A percentile compares a stretch with the other conserved stretches of the same genome.
Evolutionary conservation across 2,888 invertebrate genomes (phyloP).

Genomic region (Pristionchus arcanus): DNA sequence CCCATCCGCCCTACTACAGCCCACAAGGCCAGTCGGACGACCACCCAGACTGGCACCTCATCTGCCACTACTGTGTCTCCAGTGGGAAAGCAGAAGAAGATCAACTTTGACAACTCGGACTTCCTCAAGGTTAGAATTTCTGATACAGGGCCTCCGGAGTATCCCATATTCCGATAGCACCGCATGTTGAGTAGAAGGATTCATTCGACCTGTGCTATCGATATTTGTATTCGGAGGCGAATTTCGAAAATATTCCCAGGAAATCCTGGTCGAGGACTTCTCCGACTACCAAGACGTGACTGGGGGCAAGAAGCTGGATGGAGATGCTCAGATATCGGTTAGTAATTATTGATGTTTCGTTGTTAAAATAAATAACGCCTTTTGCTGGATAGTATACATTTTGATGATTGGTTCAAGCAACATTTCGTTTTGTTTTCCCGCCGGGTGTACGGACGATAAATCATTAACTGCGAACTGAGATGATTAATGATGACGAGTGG

Average conservation of each 20-base stretch:
- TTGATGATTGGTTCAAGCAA: too few species aligned
- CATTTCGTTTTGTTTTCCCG: too few species aligned
- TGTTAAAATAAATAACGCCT: too few species aligned
- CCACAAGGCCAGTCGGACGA: constrained; percentile 2
- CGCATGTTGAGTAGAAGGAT: too few species aligned
- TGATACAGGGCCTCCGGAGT: too few species aligned
- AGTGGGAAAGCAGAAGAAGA: constrained; percentile 11
- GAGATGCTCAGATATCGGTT: background rate
- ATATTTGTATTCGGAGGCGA: background rate
- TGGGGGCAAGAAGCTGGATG: background rate
- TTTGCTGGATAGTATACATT: too few species aligned
- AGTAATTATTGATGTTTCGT: background rate
- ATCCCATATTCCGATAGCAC: too few species aligned
- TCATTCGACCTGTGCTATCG: background rate
- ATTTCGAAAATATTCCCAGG: background rate
- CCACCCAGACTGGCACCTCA: background rate
- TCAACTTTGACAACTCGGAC: constrained; percentile 45
- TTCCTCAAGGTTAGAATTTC: constrained; percentile 45
- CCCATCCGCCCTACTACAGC: background rate
- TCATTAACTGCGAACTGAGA: too few species aligned
- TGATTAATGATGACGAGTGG: too few species aligned
- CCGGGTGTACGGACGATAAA: too few species aligned
- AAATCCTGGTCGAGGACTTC: background rate
- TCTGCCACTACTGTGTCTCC: background rate
- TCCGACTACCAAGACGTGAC: constrained; percentile 42